A percentile compares a stretch with the other conserved stretches of the same genome.
phyloP scores from a whole-genome alignment of 2,113 vertebrate species.

The Gymnocephalus cernua region DNA sequence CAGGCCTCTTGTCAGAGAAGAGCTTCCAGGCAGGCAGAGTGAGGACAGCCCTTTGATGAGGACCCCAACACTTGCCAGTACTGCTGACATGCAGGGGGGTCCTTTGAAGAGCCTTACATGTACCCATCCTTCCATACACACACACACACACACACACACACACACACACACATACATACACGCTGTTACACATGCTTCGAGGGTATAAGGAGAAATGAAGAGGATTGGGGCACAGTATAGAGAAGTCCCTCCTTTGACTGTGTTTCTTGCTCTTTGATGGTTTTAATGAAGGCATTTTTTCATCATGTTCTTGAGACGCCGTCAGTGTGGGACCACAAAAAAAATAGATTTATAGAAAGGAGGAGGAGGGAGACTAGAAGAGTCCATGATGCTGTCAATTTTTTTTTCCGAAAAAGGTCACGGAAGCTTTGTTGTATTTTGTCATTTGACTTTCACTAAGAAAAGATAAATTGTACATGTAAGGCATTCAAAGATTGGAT shows the following conservation, averaged over 20 bases:
- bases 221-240: constrained; percentile 25
- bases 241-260: constrained; percentile 43
- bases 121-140: constrained; percentile 27
- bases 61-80: constrained; percentile 67
- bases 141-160: constrained; percentile 14
- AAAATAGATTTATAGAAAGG: constrained; percentile 18
- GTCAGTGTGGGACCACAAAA: constrained; percentile 33
- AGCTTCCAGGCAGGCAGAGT: constrained; percentile 76
- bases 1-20: constrained; percentile 65
- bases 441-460: constrained; percentile 33
- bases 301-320: constrained; percentile 40
- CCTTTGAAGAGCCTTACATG: constrained; percentile 76
- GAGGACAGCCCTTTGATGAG: constrained; percentile 82
- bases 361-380: constrained; percentile 27
- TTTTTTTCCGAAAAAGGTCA: constrained; percentile 45
- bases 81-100: constrained; percentile 68
- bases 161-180: constrained; percentile 22
- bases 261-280: constrained; percentile 53
- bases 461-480: constrained; percentile 24
- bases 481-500: neutral
- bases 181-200: constrained; percentile 42
- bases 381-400: constrained; percentile 43
- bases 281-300: constrained; percentile 80
- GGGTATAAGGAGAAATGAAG: constrained; percentile 43
- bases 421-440: constrained; percentile 52